phyloP scores from a whole-genome alignment of 2,888 invertebrate genomes.

The Mimas tiliae region DNA sequence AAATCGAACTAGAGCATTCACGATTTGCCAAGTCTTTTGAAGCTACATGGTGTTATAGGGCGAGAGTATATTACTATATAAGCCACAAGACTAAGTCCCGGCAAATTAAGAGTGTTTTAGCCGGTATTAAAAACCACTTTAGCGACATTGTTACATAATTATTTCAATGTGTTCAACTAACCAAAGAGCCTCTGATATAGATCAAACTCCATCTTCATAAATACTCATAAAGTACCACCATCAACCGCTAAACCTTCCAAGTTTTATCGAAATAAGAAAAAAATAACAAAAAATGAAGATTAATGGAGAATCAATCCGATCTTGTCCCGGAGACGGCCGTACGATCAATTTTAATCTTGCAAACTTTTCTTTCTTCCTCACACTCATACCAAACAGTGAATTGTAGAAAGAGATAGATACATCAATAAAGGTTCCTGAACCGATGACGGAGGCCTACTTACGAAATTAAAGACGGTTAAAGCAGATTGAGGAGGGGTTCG shows the following conservation, averaged over 20 bases:
- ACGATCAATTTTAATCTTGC: constrained; percentile 84
- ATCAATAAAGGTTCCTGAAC: constrained; percentile 55
- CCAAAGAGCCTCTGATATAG: neutral
- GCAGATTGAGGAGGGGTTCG: constrained; percentile 63
- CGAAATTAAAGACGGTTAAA: constrained; percentile 81
- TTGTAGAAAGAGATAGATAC: constrained; percentile 50
- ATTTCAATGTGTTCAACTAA: no score
- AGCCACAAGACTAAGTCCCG: no score
- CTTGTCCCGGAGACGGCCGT: constrained; percentile 73
- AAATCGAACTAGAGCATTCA: no score
- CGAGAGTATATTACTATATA: no score
- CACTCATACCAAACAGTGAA: constrained; percentile 29
- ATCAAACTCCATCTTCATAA: neutral
- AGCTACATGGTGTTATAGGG: no score
- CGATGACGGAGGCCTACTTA: constrained; percentile 76
- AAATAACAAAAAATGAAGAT: constrained; percentile 79
- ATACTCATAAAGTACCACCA: neutral
- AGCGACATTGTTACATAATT: no score
- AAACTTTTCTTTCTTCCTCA: constrained; percentile 57
- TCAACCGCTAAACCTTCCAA: constrained; percentile 30
- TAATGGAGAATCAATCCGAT: constrained; percentile 82
- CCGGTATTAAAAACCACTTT: no score
- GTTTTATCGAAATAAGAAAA: constrained; percentile 49
- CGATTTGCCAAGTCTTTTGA: no score
- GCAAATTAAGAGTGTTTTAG: no score